Evolutionary conservation across 2,888 invertebrate species (phyloP).

Genomic region (Eilema sororculum): DNA sequence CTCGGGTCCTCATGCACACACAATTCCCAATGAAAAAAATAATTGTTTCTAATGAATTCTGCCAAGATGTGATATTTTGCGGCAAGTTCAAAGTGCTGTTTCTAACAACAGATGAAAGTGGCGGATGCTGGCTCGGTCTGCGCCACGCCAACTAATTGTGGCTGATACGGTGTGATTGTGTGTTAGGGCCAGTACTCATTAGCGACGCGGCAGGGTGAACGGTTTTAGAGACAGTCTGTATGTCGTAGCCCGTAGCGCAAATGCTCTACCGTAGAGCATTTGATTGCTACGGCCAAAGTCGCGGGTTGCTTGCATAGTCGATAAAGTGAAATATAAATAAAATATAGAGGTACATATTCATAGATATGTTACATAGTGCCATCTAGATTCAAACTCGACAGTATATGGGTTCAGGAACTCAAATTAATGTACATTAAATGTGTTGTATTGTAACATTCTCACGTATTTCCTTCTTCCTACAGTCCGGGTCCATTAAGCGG

Average conservation of each 20-base stretch:
- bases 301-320: not conserved
- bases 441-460: too few species aligned
- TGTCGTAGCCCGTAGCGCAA: not conserved
- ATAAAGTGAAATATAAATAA: not conserved
- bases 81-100: conserved; percentile 41
- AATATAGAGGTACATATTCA: too few species aligned
- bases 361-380: not conserved
- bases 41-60: not conserved
- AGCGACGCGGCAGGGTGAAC: not conserved
- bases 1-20: not conserved
- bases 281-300: not conserved
- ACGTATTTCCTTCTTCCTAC: too few species aligned
- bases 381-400: not conserved
- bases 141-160: conserved; percentile 22
- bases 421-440: too few species aligned
- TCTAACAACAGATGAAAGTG: conserved; percentile 27
- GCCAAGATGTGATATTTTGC: conserved; percentile 28
- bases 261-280: not conserved
- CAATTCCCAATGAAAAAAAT: not conserved
- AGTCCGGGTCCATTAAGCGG: too few species aligned
- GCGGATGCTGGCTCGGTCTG: conserved; percentile 15
- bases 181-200: not conserved
- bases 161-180: conserved; percentile 16
- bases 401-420: too few species aligned
- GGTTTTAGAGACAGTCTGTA: not conserved